phyloP scores from a whole-genome alignment of 64 coral and sea anemone genomes.

The Hydrozoanthus tunicans region DNA sequence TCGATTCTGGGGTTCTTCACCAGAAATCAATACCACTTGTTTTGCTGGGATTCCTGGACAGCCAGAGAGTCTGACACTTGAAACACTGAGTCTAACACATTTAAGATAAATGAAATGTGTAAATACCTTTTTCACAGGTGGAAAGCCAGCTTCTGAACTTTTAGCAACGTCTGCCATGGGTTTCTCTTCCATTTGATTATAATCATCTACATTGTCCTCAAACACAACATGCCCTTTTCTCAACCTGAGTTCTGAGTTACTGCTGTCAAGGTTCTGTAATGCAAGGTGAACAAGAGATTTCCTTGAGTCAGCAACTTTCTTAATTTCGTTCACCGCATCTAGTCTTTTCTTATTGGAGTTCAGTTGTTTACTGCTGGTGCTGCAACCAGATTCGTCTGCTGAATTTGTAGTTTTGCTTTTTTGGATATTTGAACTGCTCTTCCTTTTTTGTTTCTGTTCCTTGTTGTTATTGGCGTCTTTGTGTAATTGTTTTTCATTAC shows the following conservation, averaged over 20 bases:
- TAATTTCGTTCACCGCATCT: constrained; percentile 54
- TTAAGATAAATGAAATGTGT: neutral
- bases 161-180: neutral
- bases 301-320: constrained; percentile 33
- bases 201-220: neutral
- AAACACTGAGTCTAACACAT: neutral
- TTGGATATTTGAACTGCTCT: too few species aligned
- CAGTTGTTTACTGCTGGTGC: constrained; percentile 4
- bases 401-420: neutral
- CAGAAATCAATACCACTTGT: too few species aligned
- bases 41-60: too few species aligned
- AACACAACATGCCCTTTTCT: constrained; percentile 73
- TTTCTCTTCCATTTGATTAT: neutral
- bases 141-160: neutral
- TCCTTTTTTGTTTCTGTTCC: neutral
- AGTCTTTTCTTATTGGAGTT: constrained; percentile 84
- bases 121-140: constrained; percentile 28
- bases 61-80: too few species aligned
- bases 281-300: constrained; percentile 66
- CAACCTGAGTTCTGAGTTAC: neutral
- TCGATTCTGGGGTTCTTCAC: too few species aligned
- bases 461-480: neutral
- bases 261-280: constrained; percentile 59
- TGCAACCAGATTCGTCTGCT: neutral
- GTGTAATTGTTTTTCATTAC: neutral